Percentiles rank a stretch among this genome's conserved stretches.
Conservation (phyloP, 2,113 vertebrate species). For the Nyctibius bracteatus region DNA sequence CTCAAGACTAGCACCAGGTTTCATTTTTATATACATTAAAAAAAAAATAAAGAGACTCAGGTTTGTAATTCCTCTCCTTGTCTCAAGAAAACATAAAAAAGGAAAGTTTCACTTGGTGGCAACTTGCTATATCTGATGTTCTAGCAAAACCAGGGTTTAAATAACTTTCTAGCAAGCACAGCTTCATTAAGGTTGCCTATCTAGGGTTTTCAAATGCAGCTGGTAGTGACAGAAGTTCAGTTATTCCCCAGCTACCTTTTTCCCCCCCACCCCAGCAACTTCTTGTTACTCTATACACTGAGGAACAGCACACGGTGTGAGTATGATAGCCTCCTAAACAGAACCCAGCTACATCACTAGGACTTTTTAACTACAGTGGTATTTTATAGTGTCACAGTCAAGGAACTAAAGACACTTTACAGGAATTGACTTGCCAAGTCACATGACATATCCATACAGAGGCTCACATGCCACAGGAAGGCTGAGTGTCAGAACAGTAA, state of each 20-base stretch:
- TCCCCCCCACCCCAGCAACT: background rate
- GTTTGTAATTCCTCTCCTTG: background rate
- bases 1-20: background rate
- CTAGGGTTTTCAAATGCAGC: background rate
- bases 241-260: background rate
- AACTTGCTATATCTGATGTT: background rate
- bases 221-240: background rate
- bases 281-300: background rate
- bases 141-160: background rate
- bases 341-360: background rate
- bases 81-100: background rate
- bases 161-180: background rate
- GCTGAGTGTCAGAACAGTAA: background rate
- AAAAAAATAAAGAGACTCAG: background rate
- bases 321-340: background rate
- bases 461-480: background rate
- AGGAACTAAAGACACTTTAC: background rate
- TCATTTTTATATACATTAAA: background rate
- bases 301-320: background rate
- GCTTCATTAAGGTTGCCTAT: background rate
- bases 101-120: background rate
- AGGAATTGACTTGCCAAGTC: background rate
- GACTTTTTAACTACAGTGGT: background rate
- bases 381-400: background rate
- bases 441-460: background rate